Percentiles rank a stretch among this genome's conserved stretches.
Conservation (phyloP, 2,113 vertebrate genomes). For the Syngnathoides biaculeatus region DNA sequence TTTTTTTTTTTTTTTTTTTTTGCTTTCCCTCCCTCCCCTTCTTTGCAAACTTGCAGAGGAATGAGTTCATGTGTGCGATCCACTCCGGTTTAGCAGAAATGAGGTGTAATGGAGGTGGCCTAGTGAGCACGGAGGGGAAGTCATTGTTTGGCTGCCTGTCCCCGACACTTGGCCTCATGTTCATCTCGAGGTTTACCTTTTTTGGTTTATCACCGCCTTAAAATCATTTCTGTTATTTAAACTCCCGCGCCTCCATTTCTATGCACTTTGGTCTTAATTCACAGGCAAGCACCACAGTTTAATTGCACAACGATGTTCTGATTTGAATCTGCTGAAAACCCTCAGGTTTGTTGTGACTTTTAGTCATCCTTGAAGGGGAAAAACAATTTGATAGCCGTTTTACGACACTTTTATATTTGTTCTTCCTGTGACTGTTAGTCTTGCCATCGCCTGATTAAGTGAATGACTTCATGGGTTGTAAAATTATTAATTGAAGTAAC, state of each 20-base stretch:
- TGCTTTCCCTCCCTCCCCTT: conserved; percentile 12
- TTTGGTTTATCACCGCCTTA: conserved; percentile 53
- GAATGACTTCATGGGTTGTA: no score
- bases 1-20: conserved; percentile 17
- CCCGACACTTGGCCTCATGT: conserved; percentile 62
- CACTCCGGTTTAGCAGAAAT: conserved; percentile 64
- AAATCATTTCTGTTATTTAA: conserved; percentile 70
- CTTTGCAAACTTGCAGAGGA: conserved; percentile 53
- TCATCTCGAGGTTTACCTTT: conserved; percentile 63
- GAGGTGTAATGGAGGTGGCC: conserved; percentile 62
- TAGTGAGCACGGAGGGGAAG: conserved; percentile 60
- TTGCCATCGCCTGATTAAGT: no score
- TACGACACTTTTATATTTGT: background rate
- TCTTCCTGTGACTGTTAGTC: background rate
- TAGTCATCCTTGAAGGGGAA: no score
- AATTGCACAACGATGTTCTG: no score
- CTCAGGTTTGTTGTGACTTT: no score
- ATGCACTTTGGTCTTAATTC: conserved; percentile 61
- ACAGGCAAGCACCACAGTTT: background rate
- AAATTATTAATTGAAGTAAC: no score
- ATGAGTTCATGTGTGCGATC: conserved; percentile 70
- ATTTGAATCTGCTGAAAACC: no score
- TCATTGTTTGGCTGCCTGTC: conserved; percentile 58
- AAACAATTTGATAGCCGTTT: no score
- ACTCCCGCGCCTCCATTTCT: conserved; percentile 48